Percentiles rank a stretch among this genome's conserved stretches.
Evolutionary conservation across 1,140 invertebrate species (phyloP).

Genomic region (Drosophila pectinifera): DNA sequence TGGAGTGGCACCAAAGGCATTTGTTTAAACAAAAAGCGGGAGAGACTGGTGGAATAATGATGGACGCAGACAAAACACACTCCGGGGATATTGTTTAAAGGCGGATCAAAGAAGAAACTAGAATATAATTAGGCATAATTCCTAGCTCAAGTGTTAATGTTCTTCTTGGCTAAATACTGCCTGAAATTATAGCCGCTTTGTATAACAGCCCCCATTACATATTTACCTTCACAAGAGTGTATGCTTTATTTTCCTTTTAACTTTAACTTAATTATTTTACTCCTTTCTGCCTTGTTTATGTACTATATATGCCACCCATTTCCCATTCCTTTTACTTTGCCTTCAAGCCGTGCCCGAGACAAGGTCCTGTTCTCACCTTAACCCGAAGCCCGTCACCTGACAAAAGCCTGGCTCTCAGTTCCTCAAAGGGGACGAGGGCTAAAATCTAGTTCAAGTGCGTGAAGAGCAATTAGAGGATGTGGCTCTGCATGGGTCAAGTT

Average conservation of each 20-base stretch:
- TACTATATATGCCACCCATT: not conserved
- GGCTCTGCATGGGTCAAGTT: constrained; percentile 32
- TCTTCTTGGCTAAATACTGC: not conserved
- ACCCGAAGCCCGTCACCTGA: constrained; percentile 22
- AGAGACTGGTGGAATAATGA: constrained; percentile 1
- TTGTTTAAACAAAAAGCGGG: constrained; percentile 62
- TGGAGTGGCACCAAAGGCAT: constrained; percentile 32
- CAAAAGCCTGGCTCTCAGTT: constrained; percentile 1
- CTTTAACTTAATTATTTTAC: not conserved
- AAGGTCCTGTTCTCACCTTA: constrained; percentile 48
- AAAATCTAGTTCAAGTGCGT: constrained; percentile 76
- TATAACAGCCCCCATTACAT: not conserved
- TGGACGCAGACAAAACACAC: constrained; percentile 26
- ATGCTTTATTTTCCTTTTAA: not conserved
- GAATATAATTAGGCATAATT: not conserved
- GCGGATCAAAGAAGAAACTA: not conserved
- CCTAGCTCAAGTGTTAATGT: not conserved
- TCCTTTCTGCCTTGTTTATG: not conserved
- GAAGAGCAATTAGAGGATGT: constrained; percentile 68
- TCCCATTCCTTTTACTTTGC: not conserved
- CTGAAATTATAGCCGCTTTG: too few relatives aligned
- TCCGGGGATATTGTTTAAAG: not conserved
- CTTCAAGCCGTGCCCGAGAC: constrained; percentile 34
- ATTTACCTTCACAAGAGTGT: not conserved
- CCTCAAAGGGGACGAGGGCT: constrained; percentile 11